Percentiles rank a stretch among this genome's conserved stretches.
These are phyloP conservation scores for Selenia dentaria DNA, from an alignment of 2,888 invertebrate genomes.

Conservation along the genomic window DNA sequence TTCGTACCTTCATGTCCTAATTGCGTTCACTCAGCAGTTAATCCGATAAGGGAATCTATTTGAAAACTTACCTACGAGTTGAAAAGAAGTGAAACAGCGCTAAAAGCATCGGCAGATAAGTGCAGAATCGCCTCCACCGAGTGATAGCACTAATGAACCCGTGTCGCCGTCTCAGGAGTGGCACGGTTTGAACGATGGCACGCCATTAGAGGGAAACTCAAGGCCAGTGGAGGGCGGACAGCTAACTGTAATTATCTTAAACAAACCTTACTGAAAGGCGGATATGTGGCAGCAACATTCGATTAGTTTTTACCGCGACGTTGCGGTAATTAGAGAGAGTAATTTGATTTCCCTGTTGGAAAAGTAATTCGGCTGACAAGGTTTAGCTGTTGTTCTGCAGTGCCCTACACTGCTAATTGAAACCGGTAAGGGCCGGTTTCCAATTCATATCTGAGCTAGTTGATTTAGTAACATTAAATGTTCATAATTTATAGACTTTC, in stretches of 20 bases:
- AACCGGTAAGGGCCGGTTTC: not conserved
- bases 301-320: conserved; percentile 20
- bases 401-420: not conserved
- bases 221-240: conserved; percentile 69
- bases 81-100: conserved; percentile 56
- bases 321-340: conserved; percentile 24
- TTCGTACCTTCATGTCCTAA: conserved; percentile 28
- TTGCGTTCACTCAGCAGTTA: conserved; percentile 37
- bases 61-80: conserved; percentile 44
- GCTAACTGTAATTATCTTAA: conserved; percentile 71
- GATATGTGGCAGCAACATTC: conserved; percentile 42
- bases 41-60: conserved; percentile 55
- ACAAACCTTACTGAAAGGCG: conserved; percentile 54
- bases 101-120: conserved; percentile 78
- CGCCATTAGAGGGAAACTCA: conserved; percentile 67
- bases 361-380: not conserved
- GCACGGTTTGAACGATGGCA: conserved; percentile 69
- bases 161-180: conserved; percentile 74
- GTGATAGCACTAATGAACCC: conserved; percentile 81
- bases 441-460: not conserved
- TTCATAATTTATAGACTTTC: no score
- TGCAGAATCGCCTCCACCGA: conserved; percentile 58
- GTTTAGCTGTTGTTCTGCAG: not conserved
- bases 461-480: no score
- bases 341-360: not conserved